Evolutionary conservation across 2,888 invertebrate species (phyloP), one percentile per base, ranked within the genome.

Genomic region (Rhimphoctona megacephalus): DNA sequence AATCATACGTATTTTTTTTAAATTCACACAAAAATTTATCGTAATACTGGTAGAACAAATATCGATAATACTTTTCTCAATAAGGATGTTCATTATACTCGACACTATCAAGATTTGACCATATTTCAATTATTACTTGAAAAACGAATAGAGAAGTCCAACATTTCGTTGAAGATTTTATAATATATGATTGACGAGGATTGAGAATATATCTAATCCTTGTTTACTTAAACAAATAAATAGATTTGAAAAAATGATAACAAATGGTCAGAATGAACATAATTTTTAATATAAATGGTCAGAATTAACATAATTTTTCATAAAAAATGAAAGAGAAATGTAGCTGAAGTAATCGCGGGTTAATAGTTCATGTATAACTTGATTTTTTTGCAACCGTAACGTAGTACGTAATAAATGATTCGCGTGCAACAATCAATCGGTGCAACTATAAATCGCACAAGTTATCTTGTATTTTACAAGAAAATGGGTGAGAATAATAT

Each of bases 351-450:
- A 57, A 54, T 73, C 22, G 22, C 17, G 19, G 52, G 22, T 73
- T 39, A 25, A 39, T 57, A 54, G 54, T 73, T 57, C 39, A 39
- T 17, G 39, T 19, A 57, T 61, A 52, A 74, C 25, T 25, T 33
- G 14, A 25, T 61, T 43, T 74, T 61, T 43, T 17, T 61, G 43
- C 43, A 61, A 74, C 61, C 61, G 57, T 61, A 61, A 74, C 43
- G 19, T 30, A 11, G 61, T 19, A 5, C 30, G 61, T 67, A 67
- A 36, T 39, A 79, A 57, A 54, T 46, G 43, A n/a, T 57, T 57
- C 22, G 69, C 57, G 57, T 79, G 57, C n/a, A 69, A 57, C 22
- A 57, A 39, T 73, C 61, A 64, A 64, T 81, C 39, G n/a, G 33
- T 70, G 39, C 30, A 46, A 43, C 19, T 36, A 33, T 46, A 49